A percentile compares a stretch with the other conserved stretches of the same genome.
phyloP scores from a whole-genome alignment of 2,113 vertebrate genomes.

The Cyprinodon variegatus region DNA sequence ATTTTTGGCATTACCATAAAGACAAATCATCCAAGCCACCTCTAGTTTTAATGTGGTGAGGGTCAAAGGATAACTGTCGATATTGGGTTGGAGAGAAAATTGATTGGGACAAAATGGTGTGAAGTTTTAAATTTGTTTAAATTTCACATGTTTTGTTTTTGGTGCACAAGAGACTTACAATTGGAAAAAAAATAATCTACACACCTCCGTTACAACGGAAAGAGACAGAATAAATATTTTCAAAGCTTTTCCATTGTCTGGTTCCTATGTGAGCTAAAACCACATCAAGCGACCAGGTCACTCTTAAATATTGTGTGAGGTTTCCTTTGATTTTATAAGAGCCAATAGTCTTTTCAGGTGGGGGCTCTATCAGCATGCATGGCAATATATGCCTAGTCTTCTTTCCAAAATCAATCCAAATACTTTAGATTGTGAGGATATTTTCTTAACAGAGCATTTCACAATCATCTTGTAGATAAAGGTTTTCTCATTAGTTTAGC shows the following conservation, averaged over 20 bases:
- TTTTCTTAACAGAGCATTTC: too few relatives aligned
- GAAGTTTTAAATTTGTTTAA: background rate
- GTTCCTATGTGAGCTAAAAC: background rate
- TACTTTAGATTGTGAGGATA: too few relatives aligned
- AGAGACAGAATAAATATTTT: background rate
- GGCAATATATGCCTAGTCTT: too few relatives aligned
- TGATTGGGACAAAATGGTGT: constrained; percentile 9
- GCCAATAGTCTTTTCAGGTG: too few relatives aligned
- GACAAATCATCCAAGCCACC: constrained; percentile 57
- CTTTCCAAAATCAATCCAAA: too few relatives aligned
- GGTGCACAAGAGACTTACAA: background rate
- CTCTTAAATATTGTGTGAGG: too few relatives aligned
- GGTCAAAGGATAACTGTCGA: constrained; percentile 44
- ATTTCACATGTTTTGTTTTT: background rate
- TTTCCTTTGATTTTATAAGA: too few relatives aligned
- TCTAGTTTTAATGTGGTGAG: constrained; percentile 74
- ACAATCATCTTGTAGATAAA: too few relatives aligned
- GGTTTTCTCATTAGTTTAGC: too few relatives aligned
- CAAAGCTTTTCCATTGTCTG: background rate
- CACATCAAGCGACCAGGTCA: too few relatives aligned
- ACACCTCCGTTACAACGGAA: background rate
- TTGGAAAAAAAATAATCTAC: background rate
- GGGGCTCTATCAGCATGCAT: too few relatives aligned
- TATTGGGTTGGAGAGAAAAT: constrained; percentile 31
- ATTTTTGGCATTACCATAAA: constrained; percentile 16